A percentile compares a stretch with the other conserved stretches of the same genome.
Evolutionary conservation across 2,113 vertebrate species (phyloP).

Genomic region (Hystrix cristata): DNA sequence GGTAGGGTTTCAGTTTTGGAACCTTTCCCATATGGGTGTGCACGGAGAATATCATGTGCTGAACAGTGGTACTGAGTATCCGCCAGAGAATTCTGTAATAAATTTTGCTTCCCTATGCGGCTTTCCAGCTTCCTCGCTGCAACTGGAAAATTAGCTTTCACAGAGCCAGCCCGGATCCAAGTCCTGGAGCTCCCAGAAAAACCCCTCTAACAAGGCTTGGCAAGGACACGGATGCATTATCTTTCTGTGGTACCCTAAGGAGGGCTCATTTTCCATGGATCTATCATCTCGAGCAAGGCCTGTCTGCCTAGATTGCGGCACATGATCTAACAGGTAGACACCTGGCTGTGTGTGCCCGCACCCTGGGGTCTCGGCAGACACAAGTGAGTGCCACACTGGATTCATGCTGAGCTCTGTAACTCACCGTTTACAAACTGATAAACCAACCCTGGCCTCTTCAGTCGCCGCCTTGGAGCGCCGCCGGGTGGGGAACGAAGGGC

Average conservation of each 20-base stretch:
- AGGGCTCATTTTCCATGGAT: not conserved
- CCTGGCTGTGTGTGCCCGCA: not conserved
- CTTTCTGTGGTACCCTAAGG: not conserved
- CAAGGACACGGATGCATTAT: not conserved
- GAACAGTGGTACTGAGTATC: not conserved
- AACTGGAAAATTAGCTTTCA: not conserved
- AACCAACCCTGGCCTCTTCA: not conserved
- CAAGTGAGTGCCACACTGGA: not conserved
- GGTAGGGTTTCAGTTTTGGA: constrained; percentile 17
- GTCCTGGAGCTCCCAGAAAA: not conserved
- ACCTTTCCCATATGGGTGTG: not conserved
- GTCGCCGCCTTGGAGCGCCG: not conserved
- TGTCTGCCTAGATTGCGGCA: not conserved
- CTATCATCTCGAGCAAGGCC: not conserved
- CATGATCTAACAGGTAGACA: not conserved
- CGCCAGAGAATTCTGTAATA: not conserved
- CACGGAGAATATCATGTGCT: not conserved
- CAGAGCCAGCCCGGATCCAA: not conserved
- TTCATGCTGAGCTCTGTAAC: not conserved
- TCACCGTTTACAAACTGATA: not conserved
- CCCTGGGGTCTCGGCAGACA: not conserved
- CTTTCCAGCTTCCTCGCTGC: not conserved
- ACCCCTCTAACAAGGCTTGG: no score
- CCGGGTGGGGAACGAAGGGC: not conserved
- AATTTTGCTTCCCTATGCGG: not conserved